Conservation (phyloP, 1,140 invertebrate genomes). For the Probaryconus sp. region DNA sequence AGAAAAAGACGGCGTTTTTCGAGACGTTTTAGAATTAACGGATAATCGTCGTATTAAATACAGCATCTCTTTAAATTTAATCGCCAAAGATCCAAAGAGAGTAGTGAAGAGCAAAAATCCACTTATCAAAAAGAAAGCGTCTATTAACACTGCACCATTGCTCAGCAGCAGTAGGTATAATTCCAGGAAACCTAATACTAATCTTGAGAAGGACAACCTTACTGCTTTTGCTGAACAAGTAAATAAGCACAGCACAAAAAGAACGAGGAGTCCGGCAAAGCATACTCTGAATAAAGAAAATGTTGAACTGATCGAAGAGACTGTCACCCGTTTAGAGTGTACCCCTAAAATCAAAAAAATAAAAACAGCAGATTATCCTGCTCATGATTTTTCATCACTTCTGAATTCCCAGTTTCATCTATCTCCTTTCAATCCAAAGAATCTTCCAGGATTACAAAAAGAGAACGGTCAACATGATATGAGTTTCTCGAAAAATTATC, state of each 20-base stretch:
- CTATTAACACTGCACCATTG: neutral
- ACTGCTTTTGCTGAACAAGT: neutral
- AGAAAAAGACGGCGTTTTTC: constrained; percentile 78
- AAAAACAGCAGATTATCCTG: constrained; percentile 16
- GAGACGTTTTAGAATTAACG: constrained; percentile 81
- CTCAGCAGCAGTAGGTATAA: constrained; percentile 38
- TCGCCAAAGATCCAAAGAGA: constrained; percentile 53
- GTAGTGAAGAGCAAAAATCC: constrained; percentile 73
- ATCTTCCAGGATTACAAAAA: neutral
- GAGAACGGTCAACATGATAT: neutral
- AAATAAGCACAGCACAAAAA: constrained; percentile 16
- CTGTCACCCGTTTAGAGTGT: constrained; percentile 8
- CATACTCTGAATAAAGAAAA: constrained; percentile 58
- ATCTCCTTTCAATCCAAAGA: constrained; percentile 22
- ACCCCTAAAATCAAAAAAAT: constrained; percentile 18
- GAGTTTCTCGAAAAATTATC: neutral
- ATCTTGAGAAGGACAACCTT: neutral
- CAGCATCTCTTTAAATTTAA: constrained; percentile 81
- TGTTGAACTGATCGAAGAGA: constrained; percentile 1
- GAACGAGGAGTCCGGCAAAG: constrained; percentile 24
- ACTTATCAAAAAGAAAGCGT: constrained; percentile 43
- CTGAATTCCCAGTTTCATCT: constrained; percentile 39
- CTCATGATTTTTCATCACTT: constrained; percentile 43
- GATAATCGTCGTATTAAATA: constrained; percentile 82
- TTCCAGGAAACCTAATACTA: neutral